Evolutionary conservation across 2,797 vertebrate genomes (phyloP).

Genomic region (Miichthys miiuy): DNA sequence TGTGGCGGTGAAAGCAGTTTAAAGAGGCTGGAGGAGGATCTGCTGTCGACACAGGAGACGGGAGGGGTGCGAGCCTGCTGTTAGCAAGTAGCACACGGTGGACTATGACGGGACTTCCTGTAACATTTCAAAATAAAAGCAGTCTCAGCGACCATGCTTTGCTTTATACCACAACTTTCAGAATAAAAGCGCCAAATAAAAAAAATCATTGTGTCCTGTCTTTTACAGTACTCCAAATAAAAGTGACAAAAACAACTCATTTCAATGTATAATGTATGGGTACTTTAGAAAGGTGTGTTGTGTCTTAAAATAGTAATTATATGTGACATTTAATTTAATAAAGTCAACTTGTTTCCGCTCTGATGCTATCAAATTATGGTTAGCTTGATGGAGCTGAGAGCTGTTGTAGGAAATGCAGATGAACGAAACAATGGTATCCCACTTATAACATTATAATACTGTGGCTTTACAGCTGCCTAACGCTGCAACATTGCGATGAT

Average conservation of each 20-base stretch:
- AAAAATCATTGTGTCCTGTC: too few species aligned
- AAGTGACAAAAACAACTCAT: not conserved
- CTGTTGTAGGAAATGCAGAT: slow-evolving; percentile 13
- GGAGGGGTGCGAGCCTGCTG: slow-evolving; percentile 41
- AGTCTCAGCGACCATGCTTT: accelerated
- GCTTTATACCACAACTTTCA: not conserved
- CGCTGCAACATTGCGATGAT: not conserved
- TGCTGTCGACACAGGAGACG: slow-evolving; percentile 53
- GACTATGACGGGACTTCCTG: not conserved
- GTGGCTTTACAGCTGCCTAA: not conserved
- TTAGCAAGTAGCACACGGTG: not conserved
- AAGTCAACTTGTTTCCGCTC: not conserved
- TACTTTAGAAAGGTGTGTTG: not conserved
- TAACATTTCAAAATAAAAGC: slow-evolving; percentile 45
- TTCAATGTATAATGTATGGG: not conserved
- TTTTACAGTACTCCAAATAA: not conserved
- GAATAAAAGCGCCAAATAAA: slow-evolving; percentile 23
- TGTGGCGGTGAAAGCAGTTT: slow-evolving; percentile 53
- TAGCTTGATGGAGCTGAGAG: not conserved
- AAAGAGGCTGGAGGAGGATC: slow-evolving; percentile 70
- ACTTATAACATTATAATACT: not conserved
- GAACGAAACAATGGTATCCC: slow-evolving; percentile 15
- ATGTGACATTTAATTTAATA: not conserved
- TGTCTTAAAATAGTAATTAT: not conserved
- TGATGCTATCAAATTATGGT: not conserved